Conservation (phyloP, 2,113 vertebrate genomes). For the Geococcyx californianus region DNA sequence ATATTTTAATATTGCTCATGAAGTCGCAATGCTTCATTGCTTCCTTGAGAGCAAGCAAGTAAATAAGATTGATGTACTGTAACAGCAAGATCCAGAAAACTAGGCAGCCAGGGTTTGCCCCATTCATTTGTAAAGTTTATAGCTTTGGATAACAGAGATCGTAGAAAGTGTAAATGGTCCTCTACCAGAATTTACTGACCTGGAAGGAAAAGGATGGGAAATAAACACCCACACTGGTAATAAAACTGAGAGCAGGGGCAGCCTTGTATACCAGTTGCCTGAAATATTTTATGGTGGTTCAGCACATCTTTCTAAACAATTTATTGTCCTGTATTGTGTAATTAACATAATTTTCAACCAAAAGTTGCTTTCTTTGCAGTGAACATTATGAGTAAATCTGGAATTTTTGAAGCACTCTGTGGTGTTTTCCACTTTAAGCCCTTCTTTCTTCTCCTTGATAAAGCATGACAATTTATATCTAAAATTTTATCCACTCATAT, state of each 20-base stretch:
- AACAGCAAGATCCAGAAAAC: not conserved
- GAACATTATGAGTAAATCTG: not conserved
- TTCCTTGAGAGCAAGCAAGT: constrained; percentile 16
- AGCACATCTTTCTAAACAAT: not conserved
- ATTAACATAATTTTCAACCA: constrained; percentile 19
- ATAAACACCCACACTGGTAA: constrained; percentile 40
- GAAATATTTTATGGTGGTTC: constrained; percentile 37
- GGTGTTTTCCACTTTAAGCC: too few species aligned
- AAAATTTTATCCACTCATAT: not conserved
- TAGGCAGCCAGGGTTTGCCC: constrained; percentile 15
- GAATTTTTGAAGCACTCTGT: not conserved
- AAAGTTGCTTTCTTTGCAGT: not conserved
- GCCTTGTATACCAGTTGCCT: not conserved
- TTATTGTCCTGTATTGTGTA: not conserved
- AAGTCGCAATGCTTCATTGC: constrained; percentile 20
- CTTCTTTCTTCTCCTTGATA: too few species aligned
- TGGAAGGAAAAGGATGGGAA: constrained; percentile 42
- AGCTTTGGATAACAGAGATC: constrained; percentile 7
- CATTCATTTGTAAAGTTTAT: constrained; percentile 55
- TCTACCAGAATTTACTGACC: constrained; percentile 56
- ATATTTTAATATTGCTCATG: constrained; percentile 43
- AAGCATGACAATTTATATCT: too few species aligned
- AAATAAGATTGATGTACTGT: constrained; percentile 38
- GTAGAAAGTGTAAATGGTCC: constrained; percentile 49
- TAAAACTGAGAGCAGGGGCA: constrained; percentile 37